Conservation (phyloP, 2,797 vertebrate genomes). For the Rhinogobio ventralis region DNA sequence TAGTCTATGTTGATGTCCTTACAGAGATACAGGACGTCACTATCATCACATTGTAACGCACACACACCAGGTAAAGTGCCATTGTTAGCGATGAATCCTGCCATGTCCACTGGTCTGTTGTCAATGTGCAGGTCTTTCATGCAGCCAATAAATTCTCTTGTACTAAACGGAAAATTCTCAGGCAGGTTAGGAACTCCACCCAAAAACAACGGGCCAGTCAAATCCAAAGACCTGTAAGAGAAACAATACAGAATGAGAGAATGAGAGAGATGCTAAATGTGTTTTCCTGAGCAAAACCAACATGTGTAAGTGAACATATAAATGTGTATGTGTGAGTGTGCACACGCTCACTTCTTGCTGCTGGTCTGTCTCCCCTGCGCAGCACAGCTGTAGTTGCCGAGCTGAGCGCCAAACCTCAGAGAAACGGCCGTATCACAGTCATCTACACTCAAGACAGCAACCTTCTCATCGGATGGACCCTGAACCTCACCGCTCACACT, state of each 20-base stretch:
- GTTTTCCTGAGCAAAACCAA: neutral
- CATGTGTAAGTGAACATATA: neutral
- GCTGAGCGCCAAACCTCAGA: constrained; percentile 89
- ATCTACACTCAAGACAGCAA: constrained; percentile 92
- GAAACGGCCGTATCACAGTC: constrained; percentile 92
- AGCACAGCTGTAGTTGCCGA: constrained; percentile 96
- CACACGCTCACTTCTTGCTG: constrained; percentile 91
- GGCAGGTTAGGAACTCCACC: constrained; percentile 97
- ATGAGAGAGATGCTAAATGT: neutral
- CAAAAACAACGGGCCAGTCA: constrained; percentile 85
- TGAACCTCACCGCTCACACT: constrained; percentile 88
- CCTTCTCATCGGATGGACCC: constrained; percentile 96
- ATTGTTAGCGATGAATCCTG: constrained; percentile 95
- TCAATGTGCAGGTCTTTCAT: constrained; percentile 97
- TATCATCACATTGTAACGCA: neutral
- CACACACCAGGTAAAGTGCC: constrained; percentile 87
- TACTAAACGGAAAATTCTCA: constrained; percentile 92
- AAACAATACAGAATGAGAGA: constrained; percentile 26
- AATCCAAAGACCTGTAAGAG: constrained; percentile 77
- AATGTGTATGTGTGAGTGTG: constrained; percentile 23
- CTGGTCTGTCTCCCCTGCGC: constrained; percentile 95
- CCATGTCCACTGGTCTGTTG: constrained; percentile 90
- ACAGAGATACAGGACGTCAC: neutral
- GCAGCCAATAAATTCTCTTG: constrained; percentile 94
- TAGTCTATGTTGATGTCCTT: neutral